phyloP scores from a whole-genome alignment of 2,888 invertebrate species.

The Eubasilissa splendida region DNA sequence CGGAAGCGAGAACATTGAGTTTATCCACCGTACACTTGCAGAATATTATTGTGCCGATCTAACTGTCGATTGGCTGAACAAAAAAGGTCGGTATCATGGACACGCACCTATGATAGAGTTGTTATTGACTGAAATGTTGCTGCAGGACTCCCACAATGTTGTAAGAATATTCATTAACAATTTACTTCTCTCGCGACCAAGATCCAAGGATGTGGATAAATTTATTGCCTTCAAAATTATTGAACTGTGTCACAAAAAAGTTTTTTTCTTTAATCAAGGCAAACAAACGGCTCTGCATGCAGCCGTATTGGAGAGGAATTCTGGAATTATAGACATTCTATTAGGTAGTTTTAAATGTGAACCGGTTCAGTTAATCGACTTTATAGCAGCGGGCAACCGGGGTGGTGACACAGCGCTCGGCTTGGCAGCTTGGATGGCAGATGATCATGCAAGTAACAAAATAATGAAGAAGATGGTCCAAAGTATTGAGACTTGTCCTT shows the following conservation, averaged over 20 bases:
- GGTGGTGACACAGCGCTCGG: background rate
- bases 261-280: background rate
- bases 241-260: background rate
- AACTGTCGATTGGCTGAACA: no score
- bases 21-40: background rate
- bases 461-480: background rate
- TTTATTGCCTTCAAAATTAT: background rate
- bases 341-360: background rate
- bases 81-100: no score
- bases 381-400: background rate
- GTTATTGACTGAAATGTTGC: background rate
- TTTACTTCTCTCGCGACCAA: background rate
- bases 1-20: background rate
- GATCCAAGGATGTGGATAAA: background rate
- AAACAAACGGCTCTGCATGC: background rate
- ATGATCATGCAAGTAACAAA: background rate
- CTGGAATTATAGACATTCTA: background rate
- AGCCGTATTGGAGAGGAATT: background rate
- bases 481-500: background rate
- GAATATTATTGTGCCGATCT: no score
- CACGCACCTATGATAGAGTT: background rate
- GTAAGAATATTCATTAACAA: background rate
- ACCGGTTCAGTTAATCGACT: background rate
- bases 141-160: background rate
- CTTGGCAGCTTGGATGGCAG: background rate